Base-by-base conservation (phyloP, 2,113 vertebrate species). In the Gallinago jamesoni region DNA sequence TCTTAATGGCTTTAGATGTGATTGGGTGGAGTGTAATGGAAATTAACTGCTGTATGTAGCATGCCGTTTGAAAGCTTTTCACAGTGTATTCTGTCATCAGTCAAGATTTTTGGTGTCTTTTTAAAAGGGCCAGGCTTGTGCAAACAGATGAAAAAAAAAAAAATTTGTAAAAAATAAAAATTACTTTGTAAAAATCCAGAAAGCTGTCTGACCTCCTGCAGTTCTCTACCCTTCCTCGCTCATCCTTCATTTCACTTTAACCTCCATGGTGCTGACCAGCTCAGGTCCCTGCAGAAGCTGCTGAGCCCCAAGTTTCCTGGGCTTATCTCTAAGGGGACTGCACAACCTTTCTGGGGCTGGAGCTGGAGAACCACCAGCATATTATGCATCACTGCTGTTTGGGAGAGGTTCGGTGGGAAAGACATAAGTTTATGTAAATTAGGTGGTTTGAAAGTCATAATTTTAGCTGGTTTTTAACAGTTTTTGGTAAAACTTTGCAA, bases 351-450 rank as follows among this genome's bases (percentile, higher is more conserved):
- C 67, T 69, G 53, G 25, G 25, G 27, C 31, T 48, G 35, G 48
- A 84, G 19, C 50, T 92, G 59, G n/a, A 91, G 79, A 52, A 56
- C 39, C 75, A 48, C 8, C 53, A 76, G n/a, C 12, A 2, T 2
- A 1, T 66, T 57, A 48, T 0, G 0, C 2, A 1, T 62, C n/a
- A 31, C 45, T 0, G 0, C 53, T 56, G 23, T 64, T 85, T 28
- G 52, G 60, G 67, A 66, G 39, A 45, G 13, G 17, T 60, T 83
- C 80, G 55, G 30, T 67, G 79, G 57, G 82, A 72, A 66, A 86
- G 35, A 66, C 2, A 0, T 9, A 5, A 23, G 7, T 63, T 89
- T 87, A 37, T 47, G 12, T 70, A 45, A 73, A 73, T 33, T 14
- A 12, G 0, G 3, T 79, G 16, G 5, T 3, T 74, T 33, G 25